Evolutionary conservation across 1,140 invertebrate species (phyloP), one percentile per base, ranked within the genome.

Genomic region (Drosophila hydei): DNA sequence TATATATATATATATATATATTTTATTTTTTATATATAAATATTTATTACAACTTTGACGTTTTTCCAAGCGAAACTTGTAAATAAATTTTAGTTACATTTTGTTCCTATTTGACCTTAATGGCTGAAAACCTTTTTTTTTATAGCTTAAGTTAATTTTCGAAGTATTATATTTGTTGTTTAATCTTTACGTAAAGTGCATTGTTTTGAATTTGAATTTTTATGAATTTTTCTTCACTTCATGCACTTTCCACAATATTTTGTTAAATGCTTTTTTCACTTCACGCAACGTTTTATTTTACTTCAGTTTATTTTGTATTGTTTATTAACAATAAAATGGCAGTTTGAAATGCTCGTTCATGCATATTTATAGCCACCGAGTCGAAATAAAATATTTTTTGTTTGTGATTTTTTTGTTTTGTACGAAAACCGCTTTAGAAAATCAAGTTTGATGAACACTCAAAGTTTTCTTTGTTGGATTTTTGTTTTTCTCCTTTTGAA

Each of bases 281-380:
- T 70, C 67, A 63, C 50, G 60, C 50, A 63, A 64, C 16, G 14
- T 63, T 45, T 19, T 42, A 12, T 43, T 45, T 54, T 43, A n/a
- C 21, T 50, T 65, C 38, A 36, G 40, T 21, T 56, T 21, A 42
- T 51, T 65, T 67, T 9, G 14, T 30, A 47, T 52, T 68, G 70
- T 68, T 68, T 54, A 68, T 59, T 60, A 72, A 67, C 48, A 33
- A 67, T 60, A 67, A 72, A 67, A 72, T 67, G 63, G 14, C 47
- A 72, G 54, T 52, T 67, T 52, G 40, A 72, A 67, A 67, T 54
- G 62, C 55, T 67, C 54, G 48, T 48, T 67, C 62, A 72, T 72
- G 62, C 62, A 72, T 72, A 72, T 72, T 72, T 72, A 72, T 72
- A 68, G 70, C 25, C 14, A 30, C 18, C 48, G 23, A 50, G 33